These are phyloP conservation scores for Diachasmimorpha longicaudata DNA, from an alignment of 1,140 invertebrate genomes.

Conservation along the genomic window DNA sequence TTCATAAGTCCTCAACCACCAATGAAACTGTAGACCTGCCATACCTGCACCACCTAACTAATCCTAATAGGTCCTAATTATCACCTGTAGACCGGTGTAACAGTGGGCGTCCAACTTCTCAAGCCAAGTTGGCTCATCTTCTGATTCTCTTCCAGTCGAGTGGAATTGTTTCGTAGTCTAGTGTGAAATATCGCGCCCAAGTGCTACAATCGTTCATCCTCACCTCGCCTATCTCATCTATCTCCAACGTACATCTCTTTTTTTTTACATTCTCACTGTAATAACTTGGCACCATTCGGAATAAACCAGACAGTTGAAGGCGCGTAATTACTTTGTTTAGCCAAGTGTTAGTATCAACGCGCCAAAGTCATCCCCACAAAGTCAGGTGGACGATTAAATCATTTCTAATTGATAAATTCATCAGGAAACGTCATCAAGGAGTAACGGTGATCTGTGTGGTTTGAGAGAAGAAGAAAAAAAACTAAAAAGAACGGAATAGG, in stretches of 20 bases:
- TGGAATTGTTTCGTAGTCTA: conserved; percentile 47
- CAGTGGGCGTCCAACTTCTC: conserved; percentile 19
- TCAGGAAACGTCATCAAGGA: conserved; percentile 20
- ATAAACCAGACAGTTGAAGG: conserved; percentile 24
- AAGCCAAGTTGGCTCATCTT: not conserved
- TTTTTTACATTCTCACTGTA: not conserved
- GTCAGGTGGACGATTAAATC: conserved; percentile 37
- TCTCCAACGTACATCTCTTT: not conserved
- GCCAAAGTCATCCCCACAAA: conserved; percentile 1
- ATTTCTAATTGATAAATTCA: conserved; percentile 48
- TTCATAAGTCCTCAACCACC: conserved; percentile 2
- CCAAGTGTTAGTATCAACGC: conserved; percentile 39
- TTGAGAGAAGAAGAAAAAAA: not conserved
- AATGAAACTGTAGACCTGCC: conserved; percentile 8
- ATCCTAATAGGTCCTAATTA: conserved; percentile 25
- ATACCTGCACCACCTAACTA: conserved; percentile 17
- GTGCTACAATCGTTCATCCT: conserved; percentile 55
- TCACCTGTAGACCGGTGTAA: not conserved
- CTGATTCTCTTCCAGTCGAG: conserved; percentile 11
- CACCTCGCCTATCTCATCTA: conserved; percentile 27
- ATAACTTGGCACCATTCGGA: not conserved
- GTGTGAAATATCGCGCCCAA: conserved; percentile 65
- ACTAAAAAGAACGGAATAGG: not conserved
- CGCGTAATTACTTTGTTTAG: conserved; percentile 45
- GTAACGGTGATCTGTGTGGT: not conserved